Percentiles rank a stretch among this genome's conserved stretches.
These are phyloP conservation scores for Parazoanthus atlanticus DNA, from an alignment of 92 coral and sea anemone species.

Conservation along the genomic window DNA sequence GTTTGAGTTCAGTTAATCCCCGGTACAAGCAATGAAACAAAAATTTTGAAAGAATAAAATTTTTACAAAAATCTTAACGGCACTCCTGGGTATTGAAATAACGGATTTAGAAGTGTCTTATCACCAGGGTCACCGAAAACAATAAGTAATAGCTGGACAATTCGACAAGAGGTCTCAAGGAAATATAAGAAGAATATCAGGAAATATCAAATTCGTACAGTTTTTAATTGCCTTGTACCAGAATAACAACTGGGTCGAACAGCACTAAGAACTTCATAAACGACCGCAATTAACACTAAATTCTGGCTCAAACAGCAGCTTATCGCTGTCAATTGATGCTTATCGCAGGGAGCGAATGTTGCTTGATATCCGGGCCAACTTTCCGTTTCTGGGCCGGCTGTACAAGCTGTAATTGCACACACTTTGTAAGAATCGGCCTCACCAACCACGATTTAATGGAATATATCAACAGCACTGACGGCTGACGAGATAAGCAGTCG, in stretches of 20 bases:
- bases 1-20: too few species aligned
- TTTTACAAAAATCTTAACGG: neutral
- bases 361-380: slow-evolving; percentile 1
- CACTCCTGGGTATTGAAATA: neutral
- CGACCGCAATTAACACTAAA: slow-evolving; percentile 13
- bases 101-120: neutral
- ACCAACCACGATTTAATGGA: slow-evolving; percentile 24
- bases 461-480: neutral
- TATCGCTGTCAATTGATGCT: neutral
- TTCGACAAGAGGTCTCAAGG: neutral
- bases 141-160: neutral
- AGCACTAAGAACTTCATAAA: neutral
- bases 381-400: neutral
- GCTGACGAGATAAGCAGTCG: neutral
- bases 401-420: neutral
- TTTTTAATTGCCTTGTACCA: too few species aligned
- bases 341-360: neutral
- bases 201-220: neutral
- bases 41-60: too few species aligned
- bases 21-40: too few species aligned
- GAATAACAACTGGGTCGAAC: neutral
- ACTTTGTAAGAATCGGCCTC: neutral
- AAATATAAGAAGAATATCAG: neutral
- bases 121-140: neutral
- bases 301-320: neutral